Percentiles rank a stretch among this genome's conserved stretches.
Conservation (phyloP, 2,797 vertebrate species). For the Cyclopterus lumpus region DNA sequence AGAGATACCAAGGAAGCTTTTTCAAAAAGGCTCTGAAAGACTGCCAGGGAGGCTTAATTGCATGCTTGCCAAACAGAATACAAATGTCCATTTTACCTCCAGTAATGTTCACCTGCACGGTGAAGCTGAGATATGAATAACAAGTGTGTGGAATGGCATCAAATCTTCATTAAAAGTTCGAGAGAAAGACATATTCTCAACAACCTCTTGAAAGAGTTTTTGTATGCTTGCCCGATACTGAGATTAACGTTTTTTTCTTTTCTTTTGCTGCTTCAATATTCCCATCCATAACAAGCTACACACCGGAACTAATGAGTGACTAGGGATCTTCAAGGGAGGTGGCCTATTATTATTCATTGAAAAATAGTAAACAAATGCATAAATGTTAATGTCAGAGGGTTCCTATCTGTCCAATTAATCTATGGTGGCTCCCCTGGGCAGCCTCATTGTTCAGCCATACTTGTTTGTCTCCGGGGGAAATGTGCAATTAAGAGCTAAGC, state of each 20-base stretch:
- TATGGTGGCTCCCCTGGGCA: slow-evolving; percentile 69
- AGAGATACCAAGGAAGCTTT: neutral
- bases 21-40: neutral
- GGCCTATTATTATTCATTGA: slow-evolving; percentile 81
- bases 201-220: slow-evolving; percentile 37
- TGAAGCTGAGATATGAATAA: slow-evolving; percentile 8
- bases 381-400: slow-evolving; percentile 80
- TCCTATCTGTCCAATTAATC: slow-evolving; percentile 81
- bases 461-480: slow-evolving; percentile 70
- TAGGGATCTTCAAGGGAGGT: slow-evolving; percentile 76
- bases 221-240: slow-evolving; percentile 27
- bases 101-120: slow-evolving; percentile 5
- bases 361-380: slow-evolving; percentile 81
- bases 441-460: slow-evolving; percentile 74
- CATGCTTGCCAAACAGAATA: neutral
- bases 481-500: slow-evolving; percentile 72
- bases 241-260: slow-evolving; percentile 12
- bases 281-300: slow-evolving; percentile 72
- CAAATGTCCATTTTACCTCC: slow-evolving; percentile 5
- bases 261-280: slow-evolving; percentile 58
- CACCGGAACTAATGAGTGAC: slow-evolving; percentile 79
- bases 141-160: slow-evolving; percentile 5
- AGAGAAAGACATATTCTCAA: slow-evolving; percentile 23
- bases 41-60: neutral
- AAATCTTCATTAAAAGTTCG: slow-evolving; percentile 52